These are phyloP conservation scores for Polyploca ridens DNA, from an alignment of 2,888 invertebrate species.

Conservation along the genomic window DNA sequence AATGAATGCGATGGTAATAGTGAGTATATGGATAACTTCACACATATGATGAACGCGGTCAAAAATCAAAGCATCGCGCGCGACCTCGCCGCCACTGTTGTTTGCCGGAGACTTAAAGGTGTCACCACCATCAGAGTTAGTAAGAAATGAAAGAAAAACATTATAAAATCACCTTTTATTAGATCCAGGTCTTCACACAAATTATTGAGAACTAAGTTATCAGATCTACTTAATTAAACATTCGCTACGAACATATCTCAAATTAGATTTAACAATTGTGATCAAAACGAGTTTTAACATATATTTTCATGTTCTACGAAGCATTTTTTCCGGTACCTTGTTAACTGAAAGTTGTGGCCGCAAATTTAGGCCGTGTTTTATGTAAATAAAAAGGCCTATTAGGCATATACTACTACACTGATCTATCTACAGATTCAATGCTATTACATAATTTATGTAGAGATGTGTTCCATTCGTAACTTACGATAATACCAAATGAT, in stretches of 20 bases:
- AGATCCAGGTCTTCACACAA: conserved; percentile 57
- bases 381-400: not conserved
- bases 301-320: conserved; percentile 51
- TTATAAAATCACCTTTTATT: conserved; percentile 61
- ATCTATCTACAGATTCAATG: conserved; percentile 48
- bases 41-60: too few relatives aligned
- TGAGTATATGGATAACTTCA: too few relatives aligned
- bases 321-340: conserved; percentile 32
- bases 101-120: too few relatives aligned
- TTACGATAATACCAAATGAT: conserved; percentile 16
- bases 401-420: conserved; percentile 37
- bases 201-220: conserved; percentile 25
- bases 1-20: too few relatives aligned
- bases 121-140: conserved; percentile 18
- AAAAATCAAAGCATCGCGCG: too few relatives aligned
- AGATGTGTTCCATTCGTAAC: conserved; percentile 16
- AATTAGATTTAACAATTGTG: not conserved
- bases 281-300: not conserved
- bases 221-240: conserved; percentile 29
- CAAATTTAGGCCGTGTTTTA: not conserved
- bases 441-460: conserved; percentile 44
- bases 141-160: conserved; percentile 34
- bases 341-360: not conserved
- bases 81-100: too few relatives aligned
- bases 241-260: conserved; percentile 13